Evolutionary conservation across 2,113 vertebrate genomes (phyloP).

Genomic region (Chinchilla lanigera): DNA sequence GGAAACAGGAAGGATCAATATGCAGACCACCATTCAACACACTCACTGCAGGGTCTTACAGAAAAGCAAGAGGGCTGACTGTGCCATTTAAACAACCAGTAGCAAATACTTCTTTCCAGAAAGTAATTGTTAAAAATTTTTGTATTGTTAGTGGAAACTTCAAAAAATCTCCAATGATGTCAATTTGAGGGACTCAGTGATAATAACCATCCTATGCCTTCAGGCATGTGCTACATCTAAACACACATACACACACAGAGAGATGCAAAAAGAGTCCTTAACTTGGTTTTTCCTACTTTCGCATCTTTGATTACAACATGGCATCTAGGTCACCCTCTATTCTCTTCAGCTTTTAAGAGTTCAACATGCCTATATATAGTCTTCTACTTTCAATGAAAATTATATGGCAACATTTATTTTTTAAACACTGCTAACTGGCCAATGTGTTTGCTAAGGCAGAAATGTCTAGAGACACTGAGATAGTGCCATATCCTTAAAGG

Average conservation of each 20-base stretch:
- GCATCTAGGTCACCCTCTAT: background rate
- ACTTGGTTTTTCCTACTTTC: background rate
- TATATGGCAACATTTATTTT: background rate
- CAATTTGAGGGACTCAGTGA: background rate
- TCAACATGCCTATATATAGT: background rate
- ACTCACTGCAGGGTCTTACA: conserved; percentile 26
- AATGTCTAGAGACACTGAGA: background rate
- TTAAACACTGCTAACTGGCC: background rate
- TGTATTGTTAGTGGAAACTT: conserved; percentile 23
- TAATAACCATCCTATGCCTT: background rate
- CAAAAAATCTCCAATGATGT: background rate
- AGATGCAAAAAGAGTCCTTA: background rate
- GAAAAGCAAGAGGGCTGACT: conserved; percentile 76
- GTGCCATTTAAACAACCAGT: conserved; percentile 38
- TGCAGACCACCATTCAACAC: conserved; percentile 74
- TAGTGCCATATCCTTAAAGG: background rate
- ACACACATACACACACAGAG: background rate
- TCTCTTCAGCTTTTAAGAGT: background rate
- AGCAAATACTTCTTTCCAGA: background rate
- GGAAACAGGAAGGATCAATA: conserved; percentile 87
- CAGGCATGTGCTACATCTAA: background rate
- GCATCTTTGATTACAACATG: background rate
- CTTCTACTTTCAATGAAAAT: conserved; percentile 1
- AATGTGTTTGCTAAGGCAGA: background rate
- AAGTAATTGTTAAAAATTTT: conserved; percentile 60